Base-by-base conservation (phyloP, 2,888 invertebrate genomes). In the Zygaena filipendulae region DNA sequence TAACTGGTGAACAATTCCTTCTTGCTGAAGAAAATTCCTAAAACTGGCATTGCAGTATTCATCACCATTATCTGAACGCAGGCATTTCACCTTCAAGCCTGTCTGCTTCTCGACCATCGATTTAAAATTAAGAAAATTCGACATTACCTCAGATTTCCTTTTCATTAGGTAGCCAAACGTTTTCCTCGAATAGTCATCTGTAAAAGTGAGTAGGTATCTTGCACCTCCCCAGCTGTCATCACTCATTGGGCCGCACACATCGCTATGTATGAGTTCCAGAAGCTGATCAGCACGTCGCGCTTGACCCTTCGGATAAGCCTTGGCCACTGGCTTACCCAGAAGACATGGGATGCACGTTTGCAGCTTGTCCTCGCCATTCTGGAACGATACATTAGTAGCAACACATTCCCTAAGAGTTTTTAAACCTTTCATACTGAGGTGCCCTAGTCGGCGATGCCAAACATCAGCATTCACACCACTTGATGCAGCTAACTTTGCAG, bases 201-300 rank as follows among this genome's bases (percentile, higher is more conserved):
- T 10, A 24, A 38, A 36, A n/a, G 31, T 33, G 5, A 38, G 11
- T 23, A 39, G 39, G 20, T 42, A 42, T 28, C 19, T 37, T 7
- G 30, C 32, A 11, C 31, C 33, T 2, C 36, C 38, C 2, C 38
- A 13, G 7, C 39, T 23, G 2, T 27, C 21, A 1, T 29, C 35
- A 11, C 39, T 38, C 39, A 37, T 37, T 5, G 30, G 38, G 3
- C 38, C 40, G 29, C 40, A 38, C n/a, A 40, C 13, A 27, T 40
- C 40, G 3, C 36, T 32, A 10, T 40, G 40, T 0, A 38, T 27
- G 6, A 40, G 9, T 14, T 36, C 32, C 5, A 40, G 24, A 8
- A 29, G 9, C 1, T 7, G 12, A 4, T 21, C 12, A 7, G n/a
- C n/a, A n/a, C n/a, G n/a, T n/a, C n/a, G n/a, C n/a, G n/a, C n/a